Evolutionary conservation across 2,797 vertebrate species (phyloP), one percentile per base, ranked within the genome.

Genomic region (Manis javanica): DNA sequence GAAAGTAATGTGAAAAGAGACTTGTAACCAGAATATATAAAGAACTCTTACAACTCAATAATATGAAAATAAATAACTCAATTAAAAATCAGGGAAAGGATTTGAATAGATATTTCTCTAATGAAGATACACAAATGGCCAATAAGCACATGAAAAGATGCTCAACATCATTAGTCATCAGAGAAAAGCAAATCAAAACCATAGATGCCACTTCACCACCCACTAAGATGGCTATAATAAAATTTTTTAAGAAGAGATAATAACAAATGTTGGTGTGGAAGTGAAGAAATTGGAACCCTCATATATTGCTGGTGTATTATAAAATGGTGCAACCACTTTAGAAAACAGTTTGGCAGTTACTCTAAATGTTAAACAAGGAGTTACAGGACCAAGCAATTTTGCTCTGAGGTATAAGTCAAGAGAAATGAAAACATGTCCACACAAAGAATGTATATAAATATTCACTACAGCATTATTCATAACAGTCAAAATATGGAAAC

Each of bases 151-250:
- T 42, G 51, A 61, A 69, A 57, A 92, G 53, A 79, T 51, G n/a
- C 18, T 84, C n/a, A 57, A 24, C 15, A 39, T 24, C 26, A 34
- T 66, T 82, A 81, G 71, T 90, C 77, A 74, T 13, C 49, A 78
- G 69, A n/a, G 69, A 87, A 82, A 81, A 26, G 34, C 24, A 87
- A 86, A 93, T 72, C 55, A 89, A 94, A 95, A 90, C 61, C 75
- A 68, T 11, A 83, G 29, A 57, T 37, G 21, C 51, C 31, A 42
- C 26, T 85, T 34, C 5, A 26, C 55, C 61, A 69, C 2, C 2
- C 46, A 81, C 39, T 15, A 46, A 37, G 34, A 37, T n/a, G n/a
- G 12, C 42, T 83, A 68, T n/a, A 74, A 66, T 31, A 78, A 46
- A 46, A 72, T 66, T 57, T 42, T 75, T 57, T 42, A 21, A 74